Conservation (phyloP, 2,888 invertebrate species). For the Pollenia griseotomentosa region DNA sequence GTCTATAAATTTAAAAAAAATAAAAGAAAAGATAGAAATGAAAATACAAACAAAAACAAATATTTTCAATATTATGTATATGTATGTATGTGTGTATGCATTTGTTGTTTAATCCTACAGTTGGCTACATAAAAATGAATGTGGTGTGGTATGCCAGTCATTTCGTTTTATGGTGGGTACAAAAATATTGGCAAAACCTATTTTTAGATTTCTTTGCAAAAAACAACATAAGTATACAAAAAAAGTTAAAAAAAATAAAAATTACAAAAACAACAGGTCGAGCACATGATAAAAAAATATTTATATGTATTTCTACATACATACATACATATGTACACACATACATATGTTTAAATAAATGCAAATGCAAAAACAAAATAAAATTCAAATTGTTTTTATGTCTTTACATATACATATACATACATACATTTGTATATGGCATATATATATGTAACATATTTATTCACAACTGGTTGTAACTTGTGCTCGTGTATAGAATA, state of each 20-base stretch:
- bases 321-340: background rate
- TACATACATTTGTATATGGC: background rate
- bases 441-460: background rate
- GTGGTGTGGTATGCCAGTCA: background rate
- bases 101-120: slow-evolving; percentile 18
- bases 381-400: slow-evolving; percentile 7
- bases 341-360: background rate
- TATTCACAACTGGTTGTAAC: slow-evolving; percentile 44
- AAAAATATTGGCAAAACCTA: slow-evolving; percentile 33
- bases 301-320: background rate
- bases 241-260: slow-evolving; percentile 8
- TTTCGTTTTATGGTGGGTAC: slow-evolving; percentile 25
- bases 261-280: slow-evolving; percentile 28
- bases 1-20: slow-evolving; percentile 44
- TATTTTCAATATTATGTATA: background rate
- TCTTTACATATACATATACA: too few species aligned
- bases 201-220: slow-evolving; percentile 56
- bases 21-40: slow-evolving; percentile 1
- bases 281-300: slow-evolving; percentile 49
- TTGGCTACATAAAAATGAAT: slow-evolving; percentile 7
- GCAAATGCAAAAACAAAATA: slow-evolving; percentile 12
- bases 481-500: background rate
- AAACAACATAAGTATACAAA: too few species aligned
- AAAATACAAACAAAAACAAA: slow-evolving; percentile 7
- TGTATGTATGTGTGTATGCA: background rate